Evolutionary conservation across 2,888 invertebrate species (phyloP), one percentile per base, ranked within the genome.

Genomic region (Lamproptera curius): DNA sequence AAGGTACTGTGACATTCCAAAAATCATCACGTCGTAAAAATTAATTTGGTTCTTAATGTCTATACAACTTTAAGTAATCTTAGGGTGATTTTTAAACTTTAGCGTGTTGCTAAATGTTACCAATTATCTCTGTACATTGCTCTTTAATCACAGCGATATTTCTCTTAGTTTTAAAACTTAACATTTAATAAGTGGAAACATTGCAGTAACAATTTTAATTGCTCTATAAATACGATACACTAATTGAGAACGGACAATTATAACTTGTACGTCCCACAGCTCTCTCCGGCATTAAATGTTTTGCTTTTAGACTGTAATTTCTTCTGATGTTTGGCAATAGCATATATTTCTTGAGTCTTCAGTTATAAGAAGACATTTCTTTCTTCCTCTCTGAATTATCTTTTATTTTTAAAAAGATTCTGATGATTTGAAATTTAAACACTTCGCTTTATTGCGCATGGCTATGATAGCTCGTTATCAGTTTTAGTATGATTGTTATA

Each of bases 171-270:
- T 16, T 35, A 33, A 48, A 42, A 48, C 16, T 9, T 42, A 26
- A 43, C 23, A 35, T 35, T 17, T 16, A 39, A 42, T 16, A 9
- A 43, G 38, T 26, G 34, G 42, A 34, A 34, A 43, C 39, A 43
- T 39, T 16, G 39, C 38, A 13, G 16, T 38, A 28, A 48, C 26
- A 16, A 17, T 40, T 48, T 52, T 48, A 50, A 52, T 52, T 37
- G 13, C 35, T 39, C 50, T 46, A 52, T 52, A 52, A 54, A 54
- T 52, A 54, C 43, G 43, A 43, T 45, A 41, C n/a, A 45, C 47
- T 46, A 52, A 54, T 52, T 54, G 45, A 43, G 47, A 47, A 16
- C 23, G 14, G 42, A 39, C 42, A 42, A 43, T 54, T 50, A 52
- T 47, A 15, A 26, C 33, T 39, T 38, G 11, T 6, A 35, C 31